phyloP scores from a whole-genome alignment of 2,797 vertebrate species.

The Acanthurus tractus region DNA sequence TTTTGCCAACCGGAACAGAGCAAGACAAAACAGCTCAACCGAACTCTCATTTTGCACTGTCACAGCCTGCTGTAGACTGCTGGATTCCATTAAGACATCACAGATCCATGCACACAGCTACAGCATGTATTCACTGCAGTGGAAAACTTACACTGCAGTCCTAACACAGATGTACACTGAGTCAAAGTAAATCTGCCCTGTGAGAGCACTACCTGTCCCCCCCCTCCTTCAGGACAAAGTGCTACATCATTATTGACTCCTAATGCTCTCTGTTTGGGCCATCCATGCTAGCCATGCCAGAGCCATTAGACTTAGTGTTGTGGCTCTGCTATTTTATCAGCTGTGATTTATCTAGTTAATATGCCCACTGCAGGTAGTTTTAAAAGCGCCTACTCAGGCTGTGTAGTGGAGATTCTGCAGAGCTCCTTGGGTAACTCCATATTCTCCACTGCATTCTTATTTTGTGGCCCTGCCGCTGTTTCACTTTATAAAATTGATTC shows the following conservation, averaged over 20 bases:
- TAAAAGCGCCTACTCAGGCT: conserved; percentile 38
- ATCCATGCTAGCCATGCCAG: conserved; percentile 60
- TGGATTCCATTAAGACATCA: conserved; percentile 75
- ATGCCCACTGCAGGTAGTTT: conserved; percentile 60
- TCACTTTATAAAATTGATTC: conserved; percentile 69
- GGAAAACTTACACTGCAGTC: conserved; percentile 54
- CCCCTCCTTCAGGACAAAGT: conserved; percentile 44
- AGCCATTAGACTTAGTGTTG: conserved; percentile 60
- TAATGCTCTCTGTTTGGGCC: conserved; percentile 48
- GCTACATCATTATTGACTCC: conserved; percentile 81
- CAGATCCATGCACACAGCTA: conserved; percentile 63
- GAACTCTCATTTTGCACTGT: conserved; percentile 78
- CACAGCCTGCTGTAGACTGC: conserved; percentile 65
- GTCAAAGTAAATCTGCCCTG: conserved; percentile 65
- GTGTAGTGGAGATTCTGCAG: conserved; percentile 24
- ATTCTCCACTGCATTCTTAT: conserved; percentile 49
- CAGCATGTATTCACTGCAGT: conserved; percentile 64
- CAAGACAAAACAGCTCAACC: conserved; percentile 71
- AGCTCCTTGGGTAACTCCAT: conserved; percentile 35
- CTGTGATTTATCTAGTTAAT: conserved; percentile 75
- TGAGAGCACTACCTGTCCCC: conserved; percentile 51
- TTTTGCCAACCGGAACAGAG: conserved; percentile 68
- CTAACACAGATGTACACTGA: conserved; percentile 62
- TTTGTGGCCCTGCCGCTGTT: conserved; percentile 58
- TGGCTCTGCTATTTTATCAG: conserved; percentile 64